phyloP scores from a whole-genome alignment of 2,888 invertebrate genomes.

The Andrena minutula region DNA sequence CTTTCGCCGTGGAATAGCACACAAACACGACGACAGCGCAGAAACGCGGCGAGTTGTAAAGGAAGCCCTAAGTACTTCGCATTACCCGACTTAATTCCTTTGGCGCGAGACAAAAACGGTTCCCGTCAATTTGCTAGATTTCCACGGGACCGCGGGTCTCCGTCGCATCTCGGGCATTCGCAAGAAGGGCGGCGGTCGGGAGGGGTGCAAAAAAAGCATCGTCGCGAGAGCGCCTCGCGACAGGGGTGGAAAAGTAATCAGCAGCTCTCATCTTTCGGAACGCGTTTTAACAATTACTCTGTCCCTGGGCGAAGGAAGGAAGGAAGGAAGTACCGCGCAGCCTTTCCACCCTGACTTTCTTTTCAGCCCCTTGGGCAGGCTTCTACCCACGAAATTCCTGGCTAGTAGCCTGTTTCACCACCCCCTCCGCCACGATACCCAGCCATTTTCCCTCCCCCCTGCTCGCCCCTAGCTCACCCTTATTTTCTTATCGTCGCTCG shows the following conservation, averaged over 20 bases:
- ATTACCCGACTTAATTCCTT: conserved; percentile 54
- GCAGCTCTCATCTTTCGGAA: conserved; percentile 65
- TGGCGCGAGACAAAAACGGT: conserved; percentile 38
- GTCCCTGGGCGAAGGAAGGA: conserved; percentile 32
- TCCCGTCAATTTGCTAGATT: conserved; percentile 56
- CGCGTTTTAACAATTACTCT: conserved; percentile 75
- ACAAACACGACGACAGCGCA: conserved; percentile 7
- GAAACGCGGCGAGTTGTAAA: conserved; percentile 29
- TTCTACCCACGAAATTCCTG: conserved; percentile 73
- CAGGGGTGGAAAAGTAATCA: conserved; percentile 67
- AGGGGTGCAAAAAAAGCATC: neutral
- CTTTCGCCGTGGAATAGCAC: conserved; percentile 23
- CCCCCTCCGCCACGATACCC: conserved; percentile 54
- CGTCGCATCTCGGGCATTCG: conserved; percentile 26
- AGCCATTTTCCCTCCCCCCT: conserved; percentile 37
- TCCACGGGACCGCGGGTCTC: conserved; percentile 42
- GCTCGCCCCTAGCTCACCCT: conserved; percentile 41
- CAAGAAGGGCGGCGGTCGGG: neutral
- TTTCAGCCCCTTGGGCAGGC: conserved; percentile 60
- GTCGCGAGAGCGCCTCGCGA: conserved; percentile 20
- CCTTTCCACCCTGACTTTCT: conserved; percentile 66
- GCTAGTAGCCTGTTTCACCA: conserved; percentile 65
- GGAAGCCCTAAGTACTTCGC: conserved; percentile 38
- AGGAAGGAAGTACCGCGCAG: conserved; percentile 54
- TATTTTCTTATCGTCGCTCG: conserved; percentile 68